Evolutionary conservation across 1,140 invertebrate genomes (phyloP).

Genomic region (Heliconius melpomene): DNA sequence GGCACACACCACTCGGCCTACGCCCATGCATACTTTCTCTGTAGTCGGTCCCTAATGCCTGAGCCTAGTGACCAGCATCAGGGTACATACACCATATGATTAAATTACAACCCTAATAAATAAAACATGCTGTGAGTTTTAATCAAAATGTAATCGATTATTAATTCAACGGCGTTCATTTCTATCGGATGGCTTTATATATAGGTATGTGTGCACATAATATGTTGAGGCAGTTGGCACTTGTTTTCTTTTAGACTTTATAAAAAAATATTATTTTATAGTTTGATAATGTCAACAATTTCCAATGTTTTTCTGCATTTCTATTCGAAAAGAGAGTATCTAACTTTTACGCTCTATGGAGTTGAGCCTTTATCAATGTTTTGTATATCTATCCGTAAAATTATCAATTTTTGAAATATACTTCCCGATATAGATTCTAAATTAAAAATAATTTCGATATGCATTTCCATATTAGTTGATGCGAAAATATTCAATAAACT

Average conservation of each 20-base stretch:
- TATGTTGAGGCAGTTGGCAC: not conserved
- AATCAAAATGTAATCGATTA: conserved; percentile 6
- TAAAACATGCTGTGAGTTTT: conserved; percentile 1
- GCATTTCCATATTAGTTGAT: not conserved
- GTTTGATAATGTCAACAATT: not conserved
- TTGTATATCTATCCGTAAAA: not conserved
- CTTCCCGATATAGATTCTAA: not conserved
- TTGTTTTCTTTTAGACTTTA: not conserved
- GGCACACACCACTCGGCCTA: no score
- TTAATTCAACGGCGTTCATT: not conserved
- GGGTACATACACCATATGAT: not conserved
- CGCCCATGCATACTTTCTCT: no score
- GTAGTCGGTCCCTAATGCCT: no score
- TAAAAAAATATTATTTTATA: not conserved
- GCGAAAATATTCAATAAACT: not conserved
- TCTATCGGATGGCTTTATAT: not conserved
- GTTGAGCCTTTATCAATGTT: not conserved
- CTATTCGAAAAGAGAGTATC: not conserved
- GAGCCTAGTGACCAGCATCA: no score
- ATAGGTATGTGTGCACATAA: not conserved
- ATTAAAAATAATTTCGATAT: not conserved
- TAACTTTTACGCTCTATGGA: no score
- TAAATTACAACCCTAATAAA: conserved; percentile 2
- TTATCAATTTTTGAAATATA: not conserved
- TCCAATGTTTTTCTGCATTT: not conserved